Evolutionary conservation across 1,140 invertebrate species (phyloP).

Genomic region (Solenopsis invicta): DNA sequence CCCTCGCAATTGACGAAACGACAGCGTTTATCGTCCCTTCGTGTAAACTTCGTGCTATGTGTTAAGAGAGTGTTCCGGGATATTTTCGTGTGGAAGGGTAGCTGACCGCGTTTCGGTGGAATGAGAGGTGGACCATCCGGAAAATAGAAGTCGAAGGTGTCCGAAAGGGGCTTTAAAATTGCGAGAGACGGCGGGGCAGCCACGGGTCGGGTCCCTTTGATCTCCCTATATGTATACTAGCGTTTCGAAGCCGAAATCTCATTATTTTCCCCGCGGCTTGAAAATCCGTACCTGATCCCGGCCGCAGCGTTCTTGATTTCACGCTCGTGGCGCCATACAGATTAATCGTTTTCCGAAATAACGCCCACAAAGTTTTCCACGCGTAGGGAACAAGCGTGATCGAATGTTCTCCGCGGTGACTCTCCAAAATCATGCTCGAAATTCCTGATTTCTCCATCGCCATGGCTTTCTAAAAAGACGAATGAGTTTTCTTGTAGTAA

Average conservation of each 20-base stretch:
- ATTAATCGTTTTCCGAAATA: conserved; percentile 71
- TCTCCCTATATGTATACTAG: conserved; percentile 60
- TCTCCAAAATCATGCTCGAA: conserved; percentile 47
- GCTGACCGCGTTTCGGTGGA: conserved; percentile 7
- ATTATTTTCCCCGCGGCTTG: conserved; percentile 73
- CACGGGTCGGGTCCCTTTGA: conserved; percentile 71
- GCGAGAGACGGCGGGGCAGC: conserved; percentile 68
- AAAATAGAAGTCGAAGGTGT: conserved; percentile 74
- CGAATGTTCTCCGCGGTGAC: conserved; percentile 43
- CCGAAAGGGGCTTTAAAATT: conserved; percentile 71
- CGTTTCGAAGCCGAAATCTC: conserved; percentile 73
- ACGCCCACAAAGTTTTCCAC: conserved; percentile 40
- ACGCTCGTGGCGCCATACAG: conserved; percentile 59
- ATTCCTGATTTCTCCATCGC: not conserved
- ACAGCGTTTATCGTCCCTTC: conserved; percentile 61
- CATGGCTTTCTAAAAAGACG: not conserved
- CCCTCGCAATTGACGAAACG: conserved; percentile 55
- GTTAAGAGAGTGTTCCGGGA: conserved; percentile 40
- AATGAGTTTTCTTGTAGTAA: conserved; percentile 1
- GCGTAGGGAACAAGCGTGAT: not conserved
- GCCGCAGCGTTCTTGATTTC: conserved; percentile 70
- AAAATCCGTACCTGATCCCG: conserved; percentile 56
- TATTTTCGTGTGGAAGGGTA: conserved; percentile 46
- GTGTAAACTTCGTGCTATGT: conserved; percentile 37
- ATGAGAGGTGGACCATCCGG: conserved; percentile 62